Percentiles rank a stretch among this genome's conserved stretches.
Evolutionary conservation across 2,797 vertebrate genomes (phyloP).

Genomic region (Cirrhinus molitorella): DNA sequence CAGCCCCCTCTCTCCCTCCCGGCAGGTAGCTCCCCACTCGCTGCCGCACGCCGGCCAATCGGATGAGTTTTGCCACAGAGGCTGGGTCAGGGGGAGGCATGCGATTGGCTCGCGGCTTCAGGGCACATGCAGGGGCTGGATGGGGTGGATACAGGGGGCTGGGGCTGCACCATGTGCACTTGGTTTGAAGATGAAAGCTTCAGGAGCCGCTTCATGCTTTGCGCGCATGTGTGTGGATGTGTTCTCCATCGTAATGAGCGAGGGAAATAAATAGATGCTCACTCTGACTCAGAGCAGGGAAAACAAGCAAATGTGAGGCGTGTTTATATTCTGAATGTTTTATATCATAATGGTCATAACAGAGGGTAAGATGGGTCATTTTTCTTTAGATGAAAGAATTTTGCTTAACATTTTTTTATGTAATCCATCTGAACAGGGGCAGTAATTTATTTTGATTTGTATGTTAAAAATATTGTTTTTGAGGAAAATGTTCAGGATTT

Average conservation of each 20-base stretch:
- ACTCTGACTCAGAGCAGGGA: neutral
- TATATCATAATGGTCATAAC: neutral
- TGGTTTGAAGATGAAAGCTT: slow-evolving; percentile 74
- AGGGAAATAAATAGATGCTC: slow-evolving; percentile 10
- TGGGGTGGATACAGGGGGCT: slow-evolving; percentile 65
- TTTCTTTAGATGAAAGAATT: too few relatives aligned
- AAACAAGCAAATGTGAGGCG: neutral
- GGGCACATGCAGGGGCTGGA: slow-evolving; percentile 60
- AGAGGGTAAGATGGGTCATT: too few relatives aligned
- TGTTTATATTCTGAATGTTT: neutral
- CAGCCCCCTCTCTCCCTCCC: slow-evolving; percentile 58
- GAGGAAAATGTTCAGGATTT: too few relatives aligned
- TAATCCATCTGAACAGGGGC: too few relatives aligned
- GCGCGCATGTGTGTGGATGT: slow-evolving; percentile 33
- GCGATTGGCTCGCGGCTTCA: slow-evolving; percentile 66
- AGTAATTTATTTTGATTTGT: neutral
- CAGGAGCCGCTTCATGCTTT: slow-evolving; percentile 53
- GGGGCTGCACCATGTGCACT: slow-evolving; percentile 74
- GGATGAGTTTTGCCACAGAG: slow-evolving; percentile 63
- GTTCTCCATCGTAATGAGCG: slow-evolving; percentile 14
- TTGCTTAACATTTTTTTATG: neutral
- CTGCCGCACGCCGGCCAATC: slow-evolving; percentile 66
- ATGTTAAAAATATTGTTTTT: neutral
- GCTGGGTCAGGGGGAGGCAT: slow-evolving; percentile 39
- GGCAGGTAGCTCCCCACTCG: slow-evolving; percentile 32